Evolutionary conservation across 2,113 vertebrate species (phyloP), one percentile per base, ranked within the genome.

Genomic region (Oreochromis niloticus): DNA sequence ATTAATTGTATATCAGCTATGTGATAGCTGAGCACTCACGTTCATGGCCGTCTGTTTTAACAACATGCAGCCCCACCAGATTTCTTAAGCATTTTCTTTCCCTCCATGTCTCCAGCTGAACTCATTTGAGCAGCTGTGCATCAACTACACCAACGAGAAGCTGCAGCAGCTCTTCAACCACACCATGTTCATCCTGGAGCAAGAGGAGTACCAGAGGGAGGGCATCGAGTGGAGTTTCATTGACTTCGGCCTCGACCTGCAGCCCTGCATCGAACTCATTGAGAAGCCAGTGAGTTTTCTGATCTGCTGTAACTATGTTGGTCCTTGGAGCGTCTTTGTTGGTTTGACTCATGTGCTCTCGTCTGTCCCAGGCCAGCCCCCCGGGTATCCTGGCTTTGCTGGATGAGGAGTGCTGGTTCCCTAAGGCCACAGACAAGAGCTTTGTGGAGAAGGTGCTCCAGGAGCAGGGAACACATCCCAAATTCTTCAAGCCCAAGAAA

Each of bases 151-250:
- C 94, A 99, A 99, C 0, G 99, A 99, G 96, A 99, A 99, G 96
- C 97, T 99, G 81, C 99, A 99, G 96, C 99, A 99, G 94, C 96
- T 99, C 24, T 99, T 99, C 97, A 99, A 99, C 96, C 99, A 99
- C 95, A 99, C 98, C 79, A 99, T 99, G 99, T 99, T 99, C 94
- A 96, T 99, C 94, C 97, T 99, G 95, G 98, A 99, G 96, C 99
- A 99, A 94, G 99, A 99, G 92, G 99, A 99, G 82, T 99, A 99
- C 93, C 98, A 99, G 93, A 96, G 98, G 1, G 98, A 99, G 93
- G 99, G 99, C 68, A 99, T 99, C 27, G 98, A 99, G 96, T 99
- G 99, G 99, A 99, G 98, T 93, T 99, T 99, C 96, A 99, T 99
- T 39, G 99, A 99, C 92, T 99, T 99, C 1, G 99, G 99, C 61